Percentiles rank a stretch among this genome's conserved stretches.
Evolutionary conservation across 2,113 vertebrate species (phyloP).

Genomic region (Papio anubis): DNA sequence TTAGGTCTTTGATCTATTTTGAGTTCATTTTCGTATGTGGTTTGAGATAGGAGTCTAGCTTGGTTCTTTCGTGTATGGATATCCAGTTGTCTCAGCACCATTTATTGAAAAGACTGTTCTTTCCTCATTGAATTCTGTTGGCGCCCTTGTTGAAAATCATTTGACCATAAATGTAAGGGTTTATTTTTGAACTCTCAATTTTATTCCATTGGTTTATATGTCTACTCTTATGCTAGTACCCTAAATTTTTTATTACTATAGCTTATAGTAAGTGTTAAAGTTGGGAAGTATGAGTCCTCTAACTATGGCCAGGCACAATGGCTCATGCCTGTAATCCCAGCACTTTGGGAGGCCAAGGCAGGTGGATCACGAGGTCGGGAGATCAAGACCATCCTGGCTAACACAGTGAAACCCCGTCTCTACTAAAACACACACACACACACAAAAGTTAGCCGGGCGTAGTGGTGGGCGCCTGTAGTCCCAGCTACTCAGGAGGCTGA

Average conservation of each 20-base stretch:
- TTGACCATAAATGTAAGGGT: not conserved
- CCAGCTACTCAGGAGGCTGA: too few relatives aligned
- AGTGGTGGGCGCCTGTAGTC: too few relatives aligned
- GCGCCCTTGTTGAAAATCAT: not conserved
- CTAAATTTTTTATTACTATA: not conserved
- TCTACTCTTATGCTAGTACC: not conserved
- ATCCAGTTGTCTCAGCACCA: not conserved
- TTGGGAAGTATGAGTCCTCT: not conserved
- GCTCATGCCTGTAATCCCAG: too few relatives aligned
- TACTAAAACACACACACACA: too few relatives aligned
- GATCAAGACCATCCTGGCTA: too few relatives aligned
- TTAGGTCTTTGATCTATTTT: not conserved
- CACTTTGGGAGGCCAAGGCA: too few relatives aligned
- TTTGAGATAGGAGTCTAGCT: not conserved
- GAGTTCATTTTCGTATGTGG: not conserved
- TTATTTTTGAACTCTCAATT: conserved; percentile 16
- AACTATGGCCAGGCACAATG: not conserved
- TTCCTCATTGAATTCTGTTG: not conserved
- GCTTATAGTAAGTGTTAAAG: not conserved
- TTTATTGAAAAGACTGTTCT: not conserved
- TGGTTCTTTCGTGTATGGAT: not conserved
- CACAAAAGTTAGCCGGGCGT: too few relatives aligned
- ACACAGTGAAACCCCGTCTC: too few relatives aligned
- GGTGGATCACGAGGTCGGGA: too few relatives aligned
- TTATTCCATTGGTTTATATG: not conserved